Evolutionary conservation across 2,797 vertebrate species (phyloP).

Genomic region (Gymnodraco acuticeps): DNA sequence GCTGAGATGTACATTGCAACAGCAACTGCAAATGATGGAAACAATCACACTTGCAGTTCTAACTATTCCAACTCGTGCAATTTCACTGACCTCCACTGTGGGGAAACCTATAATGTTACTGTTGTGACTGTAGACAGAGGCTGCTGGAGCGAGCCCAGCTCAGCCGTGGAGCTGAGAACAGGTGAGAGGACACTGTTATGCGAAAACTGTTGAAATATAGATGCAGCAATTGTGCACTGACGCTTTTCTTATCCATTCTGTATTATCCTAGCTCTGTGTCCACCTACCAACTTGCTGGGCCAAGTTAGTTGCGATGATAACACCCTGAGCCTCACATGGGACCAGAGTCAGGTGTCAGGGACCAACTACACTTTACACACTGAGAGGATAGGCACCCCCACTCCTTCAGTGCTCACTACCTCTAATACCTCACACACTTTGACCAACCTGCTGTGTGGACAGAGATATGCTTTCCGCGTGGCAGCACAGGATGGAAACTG

Average conservation of each 20-base stretch:
- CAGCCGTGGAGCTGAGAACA: slow-evolving; percentile 57
- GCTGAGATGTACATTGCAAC: slow-evolving; percentile 70
- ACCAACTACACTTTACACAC: slow-evolving; percentile 56
- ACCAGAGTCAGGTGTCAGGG: slow-evolving; percentile 45
- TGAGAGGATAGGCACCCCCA: slow-evolving; percentile 20
- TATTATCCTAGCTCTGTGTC: slow-evolving; percentile 68
- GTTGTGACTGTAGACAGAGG: slow-evolving; percentile 71
- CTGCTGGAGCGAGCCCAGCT: slow-evolving; percentile 68
- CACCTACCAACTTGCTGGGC: slow-evolving; percentile 63
- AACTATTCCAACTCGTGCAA: slow-evolving; percentile 67
- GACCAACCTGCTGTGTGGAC: slow-evolving; percentile 65
- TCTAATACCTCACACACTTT: slow-evolving; percentile 42
- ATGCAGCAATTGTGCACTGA: neutral
- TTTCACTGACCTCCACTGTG: slow-evolving; percentile 77
- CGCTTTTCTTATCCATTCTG: neutral
- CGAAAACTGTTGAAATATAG: neutral
- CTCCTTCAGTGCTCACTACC: slow-evolving; percentile 27
- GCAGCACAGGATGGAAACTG: slow-evolving; percentile 63
- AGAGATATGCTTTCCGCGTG: slow-evolving; percentile 67
- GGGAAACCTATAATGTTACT: slow-evolving; percentile 66
- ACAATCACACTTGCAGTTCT: slow-evolving; percentile 70
- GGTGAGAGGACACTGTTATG: slow-evolving; percentile 57
- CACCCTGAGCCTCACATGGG: slow-evolving; percentile 70
- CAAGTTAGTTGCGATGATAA: slow-evolving; percentile 62
- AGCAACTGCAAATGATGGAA: slow-evolving; percentile 63